A percentile compares a stretch with the other conserved stretches of the same genome.
phyloP scores from a whole-genome alignment of 2,888 invertebrate species.

The Aphidoletes aphidimyza region DNA sequence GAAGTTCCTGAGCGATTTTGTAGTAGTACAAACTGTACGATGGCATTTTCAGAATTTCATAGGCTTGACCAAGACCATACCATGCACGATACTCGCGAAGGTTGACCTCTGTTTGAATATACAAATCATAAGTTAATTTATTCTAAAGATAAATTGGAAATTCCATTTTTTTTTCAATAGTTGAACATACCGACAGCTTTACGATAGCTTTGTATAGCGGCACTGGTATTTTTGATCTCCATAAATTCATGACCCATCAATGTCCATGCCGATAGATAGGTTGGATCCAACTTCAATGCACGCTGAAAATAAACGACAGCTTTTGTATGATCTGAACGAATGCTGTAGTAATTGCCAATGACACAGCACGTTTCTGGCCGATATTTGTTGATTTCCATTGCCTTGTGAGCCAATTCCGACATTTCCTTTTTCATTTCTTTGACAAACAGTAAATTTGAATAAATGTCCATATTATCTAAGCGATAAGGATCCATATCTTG shows the following conservation, averaged over 20 bases:
- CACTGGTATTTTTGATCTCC: constrained; percentile 98
- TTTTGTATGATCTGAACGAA: constrained; percentile 94
- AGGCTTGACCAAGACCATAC: constrained; percentile 99
- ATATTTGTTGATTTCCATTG: constrained; percentile 95
- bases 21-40: constrained; percentile 97
- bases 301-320: constrained; percentile 97
- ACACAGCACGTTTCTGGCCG: constrained; percentile 97
- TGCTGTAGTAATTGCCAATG: constrained; percentile 96
- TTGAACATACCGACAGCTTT: constrained; percentile 87
- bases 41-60: constrained; percentile 96
- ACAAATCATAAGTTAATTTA: not conserved
- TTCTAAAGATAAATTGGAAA: constrained; percentile 54
- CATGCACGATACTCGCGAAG: constrained; percentile 95
- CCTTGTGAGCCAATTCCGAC: constrained; percentile 91
- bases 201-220: constrained; percentile 97
- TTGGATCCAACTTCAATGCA: constrained; percentile 91
- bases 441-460: constrained; percentile 94
- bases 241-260: constrained; percentile 99
- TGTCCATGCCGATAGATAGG: constrained; percentile 96
- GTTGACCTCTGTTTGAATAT: constrained; percentile 81
- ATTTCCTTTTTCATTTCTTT: constrained; percentile 92
- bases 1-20: constrained; percentile 86
- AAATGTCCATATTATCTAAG: constrained; percentile 95
- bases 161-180: not conserved
- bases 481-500: constrained; percentile 90